Percentiles rank a stretch among this genome's conserved stretches.
Evolutionary conservation across 2,113 vertebrate species (phyloP).

Genomic region (Cyanoderma ruficeps): DNA sequence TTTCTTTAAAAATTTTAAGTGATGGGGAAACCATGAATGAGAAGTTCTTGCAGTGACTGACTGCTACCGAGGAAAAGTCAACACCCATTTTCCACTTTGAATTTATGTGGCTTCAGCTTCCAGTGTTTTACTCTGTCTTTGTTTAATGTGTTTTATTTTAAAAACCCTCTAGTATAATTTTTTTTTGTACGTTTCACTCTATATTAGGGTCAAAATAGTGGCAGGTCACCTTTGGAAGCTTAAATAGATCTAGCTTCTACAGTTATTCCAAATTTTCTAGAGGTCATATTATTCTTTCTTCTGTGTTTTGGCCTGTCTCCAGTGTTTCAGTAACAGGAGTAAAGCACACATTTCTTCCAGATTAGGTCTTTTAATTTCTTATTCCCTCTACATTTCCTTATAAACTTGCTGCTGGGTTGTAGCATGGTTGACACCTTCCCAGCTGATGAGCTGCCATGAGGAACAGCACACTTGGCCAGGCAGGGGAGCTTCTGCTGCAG

Average conservation of each 20-base stretch:
- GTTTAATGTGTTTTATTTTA: neutral
- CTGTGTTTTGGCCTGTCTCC: neutral
- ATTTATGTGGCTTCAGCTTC: neutral
- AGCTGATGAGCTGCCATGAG: neutral
- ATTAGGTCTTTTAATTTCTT: neutral
- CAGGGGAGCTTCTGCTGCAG: neutral
- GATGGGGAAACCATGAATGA: neutral
- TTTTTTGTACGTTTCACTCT: neutral
- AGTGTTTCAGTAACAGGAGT: neutral
- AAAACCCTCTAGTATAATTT: neutral
- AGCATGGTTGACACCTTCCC: neutral
- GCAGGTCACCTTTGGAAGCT: neutral
- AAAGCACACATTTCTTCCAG: neutral
- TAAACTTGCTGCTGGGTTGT: neutral
- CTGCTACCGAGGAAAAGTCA: neutral
- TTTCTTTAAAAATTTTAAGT: neutral
- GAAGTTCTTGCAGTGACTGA: neutral
- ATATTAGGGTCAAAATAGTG: neutral
- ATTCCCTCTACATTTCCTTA: neutral
- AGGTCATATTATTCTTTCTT: neutral
- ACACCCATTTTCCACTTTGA: neutral
- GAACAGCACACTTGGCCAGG: neutral
- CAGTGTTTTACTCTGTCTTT: neutral
- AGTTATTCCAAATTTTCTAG: neutral
- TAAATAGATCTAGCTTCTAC: neutral